Evolutionary conservation across 2,888 invertebrate species (phyloP), one percentile per base, ranked within the genome.

Genomic region (Subacronicta megacephala): DNA sequence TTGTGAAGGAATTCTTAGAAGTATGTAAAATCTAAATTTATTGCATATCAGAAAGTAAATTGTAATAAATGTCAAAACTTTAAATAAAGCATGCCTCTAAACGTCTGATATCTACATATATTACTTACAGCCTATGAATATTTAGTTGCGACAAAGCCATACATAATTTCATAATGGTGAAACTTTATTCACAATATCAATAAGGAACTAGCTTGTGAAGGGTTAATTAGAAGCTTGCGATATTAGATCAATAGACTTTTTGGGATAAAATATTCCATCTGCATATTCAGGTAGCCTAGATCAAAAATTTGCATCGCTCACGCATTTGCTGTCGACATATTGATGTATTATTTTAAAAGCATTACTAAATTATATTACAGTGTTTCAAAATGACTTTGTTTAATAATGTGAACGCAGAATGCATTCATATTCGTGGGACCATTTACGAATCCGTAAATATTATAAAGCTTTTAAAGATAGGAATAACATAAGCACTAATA

Each of bases 221-320:
- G 52, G 49, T 58, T 50, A 42, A 62, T 55, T 17, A 17, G 3
- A 53, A 44, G 15, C 16, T 52, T 44, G 17, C 41, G 40, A 53
- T 60, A 65, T 51, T 7, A 3, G 18, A 20, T 47, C 46, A 13
- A 13, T 37, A n/a, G 44, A 26, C 10, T 35, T 49, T 46, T 7
- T 29, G 7, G 7, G 23, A 23, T 41, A 10, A 56, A 9, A 10
- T 31, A 13, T 2, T 17, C 17, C n/a, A 36, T 33, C 13, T 47
- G 18, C 50, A 46, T 59, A 47, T 52, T 15, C 12, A 49, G 26
- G 33, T 53, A 54, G 31, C 29, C 23, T 15, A 36, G 31, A 40
- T 60, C 20, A 36, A 7, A n/a, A 31, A 31, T 31, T 31, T 31
- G 5, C 10, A 31, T 31, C n/a, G 31, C n/a, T 12, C 29, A 29